Base-by-base conservation (phyloP, 2,113 vertebrate species). In the Nibea albiflora region DNA sequence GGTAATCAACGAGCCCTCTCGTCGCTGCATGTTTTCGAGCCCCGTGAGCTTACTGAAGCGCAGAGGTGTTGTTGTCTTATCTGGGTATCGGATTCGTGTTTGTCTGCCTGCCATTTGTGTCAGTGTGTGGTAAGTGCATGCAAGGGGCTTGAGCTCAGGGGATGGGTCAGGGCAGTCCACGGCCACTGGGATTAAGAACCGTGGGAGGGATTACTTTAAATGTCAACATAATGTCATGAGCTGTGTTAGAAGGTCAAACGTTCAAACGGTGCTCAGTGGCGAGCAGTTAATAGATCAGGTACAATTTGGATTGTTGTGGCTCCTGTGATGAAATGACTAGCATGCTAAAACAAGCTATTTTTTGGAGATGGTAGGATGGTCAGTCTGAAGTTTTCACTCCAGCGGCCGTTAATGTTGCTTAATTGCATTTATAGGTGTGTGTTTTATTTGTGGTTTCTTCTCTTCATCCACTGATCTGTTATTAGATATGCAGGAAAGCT, bases 211-310 rank as follows among this genome's bases (percentile, higher is more conserved):
- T 95, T 94, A 91, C 88, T 90, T 72, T 84, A 94, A 95, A 95
- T 94, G 93, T 94, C 94, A 95, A 78, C 93, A 92, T 93, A 93
- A 95, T 94, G 91, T 92, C 93, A 93, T 77, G 88, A 88, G 90
- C 87, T 31, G 80, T 85, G 93, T 82, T 89, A 91, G 89, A 94
- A 94, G 94, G 94, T 94, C 93, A 92, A 91, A 93, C 68, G 89
- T 89, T 94, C 90, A 94, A 93, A 88, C 85, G 89, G 76, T 83
- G 88, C 93, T 93, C 92, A 87, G 93, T 89, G 89, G 89, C 76
- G 53, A 89, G 85, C 90, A 85, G 89, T 92, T 93, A 93, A 89
- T 89, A 91, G 86, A 91, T 93, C 88, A 89, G 80, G 91, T 92
- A 70, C 54, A 65, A 89, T 92, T 89, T 90, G 73, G 64, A 77